These are phyloP conservation scores for Engystomops pustulosus DNA, from an alignment of 2,113 vertebrate species.

Conservation along the genomic window DNA sequence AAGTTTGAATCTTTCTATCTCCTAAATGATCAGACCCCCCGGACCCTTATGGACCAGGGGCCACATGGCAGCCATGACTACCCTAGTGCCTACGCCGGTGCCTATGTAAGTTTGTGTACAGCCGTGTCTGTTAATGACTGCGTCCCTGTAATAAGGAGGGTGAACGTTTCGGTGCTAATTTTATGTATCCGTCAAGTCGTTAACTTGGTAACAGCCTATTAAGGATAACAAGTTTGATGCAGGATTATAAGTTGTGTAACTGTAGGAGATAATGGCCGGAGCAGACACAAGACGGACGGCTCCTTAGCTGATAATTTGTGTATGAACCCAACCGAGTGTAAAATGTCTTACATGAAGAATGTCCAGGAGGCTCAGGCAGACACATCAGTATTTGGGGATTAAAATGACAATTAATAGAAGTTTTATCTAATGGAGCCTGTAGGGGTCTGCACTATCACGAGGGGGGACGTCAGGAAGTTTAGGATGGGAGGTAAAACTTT, in stretches of 20 bases:
- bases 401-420: slow-evolving; percentile 16
- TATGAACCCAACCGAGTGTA: slow-evolving; percentile 28
- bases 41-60: too few species aligned
- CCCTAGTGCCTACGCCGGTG: too few species aligned
- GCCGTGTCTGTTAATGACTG: too few species aligned
- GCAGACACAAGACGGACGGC: neutral
- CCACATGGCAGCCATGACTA: too few species aligned
- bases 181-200: neutral
- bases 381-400: slow-evolving; percentile 35
- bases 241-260: slow-evolving; percentile 9
- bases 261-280: slow-evolving; percentile 14
- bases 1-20: too few species aligned
- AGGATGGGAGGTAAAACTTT: neutral
- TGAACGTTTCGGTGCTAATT: neutral
- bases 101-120: too few species aligned
- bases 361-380: neutral
- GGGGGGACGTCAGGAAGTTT: neutral
- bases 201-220: slow-evolving; percentile 17
- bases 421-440: slow-evolving; percentile 22
- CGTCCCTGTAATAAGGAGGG: neutral
- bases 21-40: too few species aligned
- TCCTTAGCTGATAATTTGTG: slow-evolving; percentile 38
- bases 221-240: neutral
- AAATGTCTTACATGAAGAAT: slow-evolving; percentile 23
- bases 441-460: neutral